Base-by-base conservation (phyloP, 2,113 vertebrate species). In the Tor tambroides region DNA sequence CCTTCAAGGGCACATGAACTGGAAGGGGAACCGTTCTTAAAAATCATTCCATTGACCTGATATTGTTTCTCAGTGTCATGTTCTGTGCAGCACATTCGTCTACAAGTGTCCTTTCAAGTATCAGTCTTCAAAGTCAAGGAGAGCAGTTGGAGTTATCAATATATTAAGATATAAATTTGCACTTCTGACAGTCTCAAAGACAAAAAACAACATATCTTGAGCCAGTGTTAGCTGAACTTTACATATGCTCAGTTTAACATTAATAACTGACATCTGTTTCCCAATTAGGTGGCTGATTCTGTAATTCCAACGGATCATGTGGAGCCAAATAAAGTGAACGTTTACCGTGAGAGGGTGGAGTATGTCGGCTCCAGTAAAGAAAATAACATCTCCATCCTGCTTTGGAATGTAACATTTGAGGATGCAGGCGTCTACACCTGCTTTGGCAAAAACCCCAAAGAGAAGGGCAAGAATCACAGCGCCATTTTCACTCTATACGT, bases 371-470 rank as follows among this genome's bases (percentile, higher is more conserved):
- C 91, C 4, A 95, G 94, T 0, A 92, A 92, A 2, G 76, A 91
- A 30, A 97, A 96, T 91, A 95, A 96, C 81, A 89, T 99, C 87
- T 98, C 98, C 90, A 96, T 99, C 17, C 43, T 97, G 76, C 92
- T 99, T 87, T 95, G 88, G 80, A 90, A 93, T 1, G 94, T 98
- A 92, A 98, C 98, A 59, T 98, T 99, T 79, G 96, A 96, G 0
- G 97, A 99, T 0, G 95, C 94, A 0, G 98, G 98, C 35, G 89
- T 92, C 17, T 99, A 98, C 91, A 98, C 94, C 2, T 99, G 98
- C 89, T 94, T 94, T 0, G 98, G 97, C 91, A 95, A 88, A 92
- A 99, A 99, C 93, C 96, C 95, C 86, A 97, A 94, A 92, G 98
- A 99, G 93, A 96, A 89, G 88, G 30, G 91, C 0, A 93, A 91